phyloP scores from a whole-genome alignment of 2,888 invertebrate species.

The Eubasilissa splendida region DNA sequence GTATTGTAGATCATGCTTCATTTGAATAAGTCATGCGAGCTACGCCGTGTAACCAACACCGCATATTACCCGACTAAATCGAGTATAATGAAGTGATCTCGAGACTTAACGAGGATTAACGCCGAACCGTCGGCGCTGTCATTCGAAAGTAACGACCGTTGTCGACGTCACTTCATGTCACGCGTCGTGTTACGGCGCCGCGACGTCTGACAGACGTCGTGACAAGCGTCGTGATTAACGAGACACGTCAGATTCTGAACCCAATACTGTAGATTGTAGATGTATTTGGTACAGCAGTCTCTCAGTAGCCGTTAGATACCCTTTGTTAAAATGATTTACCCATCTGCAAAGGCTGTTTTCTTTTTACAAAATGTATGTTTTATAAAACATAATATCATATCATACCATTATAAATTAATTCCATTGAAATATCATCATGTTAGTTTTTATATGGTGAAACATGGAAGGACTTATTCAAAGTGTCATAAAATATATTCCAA shows the following conservation, averaged over 20 bases:
- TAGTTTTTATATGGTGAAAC: no score
- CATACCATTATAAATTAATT: no score
- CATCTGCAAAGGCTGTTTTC: no score
- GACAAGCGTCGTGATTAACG: constrained; percentile 37
- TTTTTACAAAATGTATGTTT: no score
- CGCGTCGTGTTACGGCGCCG: constrained; percentile 61
- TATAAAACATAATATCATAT: no score
- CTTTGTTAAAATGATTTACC: no score
- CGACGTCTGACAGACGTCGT: constrained; percentile 35
- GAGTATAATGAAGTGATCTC: constrained; percentile 32
- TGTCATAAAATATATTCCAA: no score
- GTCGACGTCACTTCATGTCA: constrained; percentile 28
- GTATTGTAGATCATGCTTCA: neutral
- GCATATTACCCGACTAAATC: constrained; percentile 12
- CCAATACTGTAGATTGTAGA: neutral
- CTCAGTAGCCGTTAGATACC: no score
- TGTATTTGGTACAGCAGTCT: no score
- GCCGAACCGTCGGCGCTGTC: constrained; percentile 20
- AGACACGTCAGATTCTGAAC: constrained; percentile 3
- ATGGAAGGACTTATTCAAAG: no score
- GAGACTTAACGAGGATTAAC: constrained; percentile 27
- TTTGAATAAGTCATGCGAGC: constrained; percentile 22
- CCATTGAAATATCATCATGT: no score
- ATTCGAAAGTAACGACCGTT: constrained; percentile 21
- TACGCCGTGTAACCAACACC: constrained; percentile 3